A percentile compares a stretch with the other conserved stretches of the same genome.
These are phyloP conservation scores for Fundulus diaphanus DNA, from an alignment of 2,797 vertebrate genomes.

Conservation along the genomic window DNA sequence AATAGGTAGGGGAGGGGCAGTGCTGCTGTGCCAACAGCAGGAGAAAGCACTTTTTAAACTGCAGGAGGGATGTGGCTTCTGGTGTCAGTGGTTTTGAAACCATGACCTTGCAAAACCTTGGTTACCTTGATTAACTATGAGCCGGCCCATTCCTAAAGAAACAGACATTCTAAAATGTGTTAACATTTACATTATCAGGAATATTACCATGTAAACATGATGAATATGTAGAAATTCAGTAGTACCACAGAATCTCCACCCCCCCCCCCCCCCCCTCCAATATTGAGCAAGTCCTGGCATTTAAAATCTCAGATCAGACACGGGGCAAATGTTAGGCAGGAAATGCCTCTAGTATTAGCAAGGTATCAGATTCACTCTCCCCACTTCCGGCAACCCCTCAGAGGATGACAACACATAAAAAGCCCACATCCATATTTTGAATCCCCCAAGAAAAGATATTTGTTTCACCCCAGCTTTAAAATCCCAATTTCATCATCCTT, in stretches of 20 bases:
- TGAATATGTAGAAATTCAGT: slow-evolving; percentile 48
- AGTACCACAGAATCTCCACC: slow-evolving; percentile 63
- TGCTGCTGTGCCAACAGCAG: background rate
- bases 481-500: slow-evolving; percentile 98
- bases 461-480: slow-evolving; percentile 94
- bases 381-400: slow-evolving; percentile 56
- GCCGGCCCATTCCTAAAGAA: background rate
- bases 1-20: background rate
- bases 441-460: slow-evolving; percentile 90
- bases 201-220: slow-evolving; percentile 59
- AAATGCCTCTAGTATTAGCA: slow-evolving; percentile 89
- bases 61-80: background rate
- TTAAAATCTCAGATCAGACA: slow-evolving; percentile 77
- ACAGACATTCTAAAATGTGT: slow-evolving; percentile 12
- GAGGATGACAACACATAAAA: slow-evolving; percentile 80
- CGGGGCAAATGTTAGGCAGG: slow-evolving; percentile 75
- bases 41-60: too few species aligned
- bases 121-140: background rate
- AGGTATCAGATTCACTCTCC: slow-evolving; percentile 74
- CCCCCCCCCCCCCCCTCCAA: slow-evolving; percentile 62
- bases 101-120: background rate
- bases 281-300: slow-evolving; percentile 70
- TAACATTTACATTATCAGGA: slow-evolving; percentile 54
- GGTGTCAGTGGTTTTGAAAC: background rate
- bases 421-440: slow-evolving; percentile 95